Evolutionary conservation across 2,888 invertebrate species (phyloP), one percentile per base, ranked within the genome.

Genomic region (Diadegma fenestrale): DNA sequence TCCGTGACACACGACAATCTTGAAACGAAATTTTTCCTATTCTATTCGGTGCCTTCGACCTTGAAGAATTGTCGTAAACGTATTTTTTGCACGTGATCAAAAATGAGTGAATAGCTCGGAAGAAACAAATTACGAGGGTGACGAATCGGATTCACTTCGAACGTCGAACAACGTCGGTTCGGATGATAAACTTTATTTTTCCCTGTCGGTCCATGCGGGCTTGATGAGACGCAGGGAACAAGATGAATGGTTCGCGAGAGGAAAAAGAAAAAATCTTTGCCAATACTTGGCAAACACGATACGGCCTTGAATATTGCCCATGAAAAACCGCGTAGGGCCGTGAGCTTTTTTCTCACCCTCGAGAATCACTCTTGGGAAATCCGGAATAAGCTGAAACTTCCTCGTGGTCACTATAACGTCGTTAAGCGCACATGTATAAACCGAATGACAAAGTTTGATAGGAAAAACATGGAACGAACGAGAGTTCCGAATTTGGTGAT

Each of bases 301-400:
- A 66, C 45, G 37, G 5, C 76, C 81, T 85, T 78, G 81, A 82
- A 61, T 73, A 37, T 82, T 82, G 79, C 71, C 81, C 85, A 75
- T 75, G 78, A 85, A 85, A 82, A 64, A 75, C 26, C 33, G 41
- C 33, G 41, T 33, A 26, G 54, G 33, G 41, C 30, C 26, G 51
- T 33, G 37, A 73, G 30, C 17, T 48, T 58, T 81, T 45, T 8
- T 41, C 43, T 12, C 51, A 19, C 10, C 10, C 33, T 30, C n/a
- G 43, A 17, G n/a, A 80, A 43, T 22, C 17, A 68, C 72, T 63
- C 75, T 63, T 10, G 84, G 77, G 45, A 85, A 81, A 75, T 48
- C 19, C 58, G 45, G 26, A 72, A n/a, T n/a, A n/a, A 41, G 80
- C 76, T 71, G 58, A 84, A 72, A 76, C 14, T 84, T 76, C 64